These are phyloP conservation scores for Drosophila percnosoma DNA, from an alignment of 2,888 invertebrate species.

Conservation along the genomic window DNA sequence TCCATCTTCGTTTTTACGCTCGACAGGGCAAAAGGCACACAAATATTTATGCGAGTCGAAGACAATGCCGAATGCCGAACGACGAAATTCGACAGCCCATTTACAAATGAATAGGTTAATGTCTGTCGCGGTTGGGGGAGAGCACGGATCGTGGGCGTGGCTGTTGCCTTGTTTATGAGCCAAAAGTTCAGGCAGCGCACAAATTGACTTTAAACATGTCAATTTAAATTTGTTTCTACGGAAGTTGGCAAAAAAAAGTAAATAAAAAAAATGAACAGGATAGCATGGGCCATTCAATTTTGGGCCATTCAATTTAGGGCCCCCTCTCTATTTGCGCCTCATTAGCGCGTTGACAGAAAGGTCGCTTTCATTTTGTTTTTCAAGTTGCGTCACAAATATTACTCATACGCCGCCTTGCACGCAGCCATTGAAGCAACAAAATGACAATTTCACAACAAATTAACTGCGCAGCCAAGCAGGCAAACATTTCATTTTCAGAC, in stretches of 20 bases:
- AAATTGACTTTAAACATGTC: constrained; percentile 79
- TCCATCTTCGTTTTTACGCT: constrained; percentile 72
- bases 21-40: constrained; percentile 70
- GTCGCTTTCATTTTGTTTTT: constrained; percentile 43
- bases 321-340: constrained; percentile 52
- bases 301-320: constrained; percentile 14
- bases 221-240: constrained; percentile 58
- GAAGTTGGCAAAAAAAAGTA: background rate
- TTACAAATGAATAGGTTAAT: constrained; percentile 80
- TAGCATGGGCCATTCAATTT: constrained; percentile 13
- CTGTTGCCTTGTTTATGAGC: constrained; percentile 64
- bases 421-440: constrained; percentile 74
- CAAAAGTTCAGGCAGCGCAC: constrained; percentile 57
- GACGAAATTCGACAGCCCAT: constrained; percentile 75
- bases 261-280: background rate
- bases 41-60: constrained; percentile 77
- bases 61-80: constrained; percentile 47
- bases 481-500: constrained; percentile 51
- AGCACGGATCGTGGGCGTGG: constrained; percentile 17
- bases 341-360: constrained; percentile 60
- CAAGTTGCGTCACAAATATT: constrained; percentile 54
- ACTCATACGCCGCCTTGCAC: constrained; percentile 77
- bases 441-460: constrained; percentile 80
- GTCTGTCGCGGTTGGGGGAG: constrained; percentile 27
- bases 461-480: constrained; percentile 72